Evolutionary conservation across 2,888 invertebrate species (phyloP).

Genomic region (Gryllus longicercus): DNA sequence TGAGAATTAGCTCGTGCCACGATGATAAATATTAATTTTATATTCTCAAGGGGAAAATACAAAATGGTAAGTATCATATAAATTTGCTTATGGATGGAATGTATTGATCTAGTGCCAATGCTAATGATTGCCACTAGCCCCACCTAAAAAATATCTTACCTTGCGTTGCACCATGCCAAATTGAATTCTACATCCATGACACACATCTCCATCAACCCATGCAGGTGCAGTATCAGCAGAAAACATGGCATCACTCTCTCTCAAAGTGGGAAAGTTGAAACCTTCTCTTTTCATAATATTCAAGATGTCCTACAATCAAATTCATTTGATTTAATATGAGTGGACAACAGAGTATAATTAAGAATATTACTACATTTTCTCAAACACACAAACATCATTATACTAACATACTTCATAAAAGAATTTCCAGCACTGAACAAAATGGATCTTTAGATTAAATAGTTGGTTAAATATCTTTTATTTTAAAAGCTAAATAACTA

Average conservation of each 20-base stretch:
- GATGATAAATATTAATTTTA: too few relatives aligned
- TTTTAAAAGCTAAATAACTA: too few relatives aligned
- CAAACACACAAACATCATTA: neutral
- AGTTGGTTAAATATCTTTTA: too few relatives aligned
- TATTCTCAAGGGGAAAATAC: too few relatives aligned
- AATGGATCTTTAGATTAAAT: too few relatives aligned
- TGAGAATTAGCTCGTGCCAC: too few relatives aligned
- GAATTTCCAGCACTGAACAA: too few relatives aligned
- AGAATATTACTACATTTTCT: neutral
- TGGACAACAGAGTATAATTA: too few relatives aligned
- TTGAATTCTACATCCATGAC: slow-evolving; percentile 86
- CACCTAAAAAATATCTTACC: slow-evolving; percentile 43
- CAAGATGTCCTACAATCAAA: slow-evolving; percentile 72
- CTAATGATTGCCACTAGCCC: too few relatives aligned
- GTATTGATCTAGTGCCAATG: too few relatives aligned
- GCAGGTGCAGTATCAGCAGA: slow-evolving; percentile 94
- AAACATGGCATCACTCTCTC: slow-evolving; percentile 99
- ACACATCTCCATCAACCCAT: slow-evolving; percentile 94
- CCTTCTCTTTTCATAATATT: slow-evolving; percentile 93
- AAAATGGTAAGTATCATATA: too few relatives aligned
- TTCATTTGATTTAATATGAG: neutral
- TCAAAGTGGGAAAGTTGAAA: slow-evolving; percentile 80
- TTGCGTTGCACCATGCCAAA: slow-evolving; percentile 83
- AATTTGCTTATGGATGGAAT: too few relatives aligned
- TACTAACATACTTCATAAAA: neutral